A percentile compares a stretch with the other conserved stretches of the same genome.
Conservation (phyloP, 2,797 vertebrate genomes). For the Oryzias dopingdopingensis region DNA sequence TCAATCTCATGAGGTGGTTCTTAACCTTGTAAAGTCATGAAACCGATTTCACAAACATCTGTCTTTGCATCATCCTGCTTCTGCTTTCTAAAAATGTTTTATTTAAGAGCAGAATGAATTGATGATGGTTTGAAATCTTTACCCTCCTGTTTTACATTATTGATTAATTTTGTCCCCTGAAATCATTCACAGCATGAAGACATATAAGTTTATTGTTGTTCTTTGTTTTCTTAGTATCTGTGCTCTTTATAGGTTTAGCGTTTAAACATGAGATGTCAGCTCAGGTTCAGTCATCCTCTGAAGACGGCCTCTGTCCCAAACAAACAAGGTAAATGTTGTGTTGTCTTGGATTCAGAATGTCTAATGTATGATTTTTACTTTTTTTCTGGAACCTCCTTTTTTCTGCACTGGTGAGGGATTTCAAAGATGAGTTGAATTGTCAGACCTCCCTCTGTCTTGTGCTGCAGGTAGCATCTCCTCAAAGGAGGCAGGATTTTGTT, state of each 20-base stretch:
- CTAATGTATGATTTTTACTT: neutral
- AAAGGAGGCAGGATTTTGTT: too few relatives aligned
- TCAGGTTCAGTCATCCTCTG: conserved; percentile 53
- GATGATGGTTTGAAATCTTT: too few relatives aligned
- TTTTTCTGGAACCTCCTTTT: too few relatives aligned
- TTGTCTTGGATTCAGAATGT: too few relatives aligned
- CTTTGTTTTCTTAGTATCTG: conserved; percentile 65
- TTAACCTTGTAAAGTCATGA: too few relatives aligned
- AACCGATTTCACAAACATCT: too few relatives aligned
- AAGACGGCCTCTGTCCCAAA: conserved; percentile 24
- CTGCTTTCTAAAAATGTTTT: neutral
- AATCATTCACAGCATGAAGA: neutral
- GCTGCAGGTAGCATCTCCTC: too few relatives aligned
- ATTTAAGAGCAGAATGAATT: neutral
- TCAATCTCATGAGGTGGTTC: too few relatives aligned
- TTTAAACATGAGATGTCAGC: conserved; percentile 32
- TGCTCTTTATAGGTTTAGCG: conserved; percentile 74
- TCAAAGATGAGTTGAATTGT: too few relatives aligned
- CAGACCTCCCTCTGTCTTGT: too few relatives aligned
- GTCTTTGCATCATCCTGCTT: too few relatives aligned
- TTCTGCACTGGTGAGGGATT: too few relatives aligned
- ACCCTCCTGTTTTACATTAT: neutral
- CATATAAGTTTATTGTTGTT: conserved; percentile 21
- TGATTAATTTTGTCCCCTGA: neutral
- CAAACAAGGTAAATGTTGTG: conserved; percentile 27